A percentile compares a stretch with the other conserved stretches of the same genome.
These are phyloP conservation scores for human (Homo sapiens) DNA, from an alignment of 2,113 vertebrate species.

Conservation along the genomic window GRCh38 chr9:105771501-105772000, in stretches of 20 bases:
- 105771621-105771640: background rate
- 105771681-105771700: conserved; percentile 10
- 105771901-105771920: background rate
- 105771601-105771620: background rate
- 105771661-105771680: conserved; percentile 3
- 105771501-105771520: conserved; percentile 45
- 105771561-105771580: background rate
- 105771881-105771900: conserved; percentile 22
- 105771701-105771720: background rate
- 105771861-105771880: background rate
- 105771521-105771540: conserved; percentile 12
- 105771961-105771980: background rate
- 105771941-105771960: background rate
- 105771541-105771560: background rate
- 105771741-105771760: background rate
- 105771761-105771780: background rate
- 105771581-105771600: conserved; percentile 32
- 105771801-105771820: background rate
- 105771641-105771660: conserved; percentile 35
- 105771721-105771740: background rate
- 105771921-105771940: background rate
- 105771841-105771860: background rate
- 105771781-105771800: background rate
- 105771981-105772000: conserved; percentile 23
- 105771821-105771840: background rate